Evolutionary conservation across 2,888 invertebrate species (phyloP).

Genomic region (Alsophila aescularia): DNA sequence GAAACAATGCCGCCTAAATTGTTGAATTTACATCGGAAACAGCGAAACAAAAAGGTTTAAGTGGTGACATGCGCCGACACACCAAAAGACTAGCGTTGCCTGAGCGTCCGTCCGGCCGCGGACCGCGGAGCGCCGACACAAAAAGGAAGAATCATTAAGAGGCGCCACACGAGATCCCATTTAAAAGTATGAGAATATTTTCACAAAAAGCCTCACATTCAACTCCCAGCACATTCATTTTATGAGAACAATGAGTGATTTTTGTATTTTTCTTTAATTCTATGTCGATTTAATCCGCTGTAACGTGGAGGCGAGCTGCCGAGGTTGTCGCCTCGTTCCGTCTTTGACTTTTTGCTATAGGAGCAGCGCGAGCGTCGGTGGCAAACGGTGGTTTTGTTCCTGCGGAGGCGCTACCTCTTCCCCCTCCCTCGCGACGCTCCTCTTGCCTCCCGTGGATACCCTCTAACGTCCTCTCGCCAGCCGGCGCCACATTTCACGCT

Average conservation of each 20-base stretch:
- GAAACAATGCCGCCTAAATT: conserved; percentile 77
- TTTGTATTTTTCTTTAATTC: conserved; percentile 84
- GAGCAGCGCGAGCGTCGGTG: conserved; percentile 74
- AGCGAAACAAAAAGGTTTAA: conserved; percentile 71
- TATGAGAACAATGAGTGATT: conserved; percentile 85
- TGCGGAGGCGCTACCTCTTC: conserved; percentile 58
- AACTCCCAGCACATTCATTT: conserved; percentile 84
- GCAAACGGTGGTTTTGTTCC: conserved; percentile 68
- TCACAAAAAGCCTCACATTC: conserved; percentile 83
- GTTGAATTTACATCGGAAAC: conserved; percentile 80
- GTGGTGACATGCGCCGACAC: conserved; percentile 79
- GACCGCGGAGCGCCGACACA: conserved; percentile 70
- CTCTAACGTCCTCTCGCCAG: conserved; percentile 43
- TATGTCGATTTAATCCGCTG: conserved; percentile 83
- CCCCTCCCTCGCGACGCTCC: conserved; percentile 37
- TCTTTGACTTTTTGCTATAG: conserved; percentile 79
- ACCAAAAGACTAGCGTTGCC: conserved; percentile 75
- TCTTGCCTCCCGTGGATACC: conserved; percentile 41
- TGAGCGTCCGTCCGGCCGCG: conserved; percentile 61
- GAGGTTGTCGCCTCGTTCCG: conserved; percentile 79
- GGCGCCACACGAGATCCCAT: conserved; percentile 84
- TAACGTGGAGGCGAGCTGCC: conserved; percentile 73
- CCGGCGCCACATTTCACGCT: conserved; percentile 73
- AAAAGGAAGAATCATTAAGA: conserved; percentile 83
- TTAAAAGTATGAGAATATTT: conserved; percentile 85